Percentiles rank a stretch among this genome's conserved stretches.
Conservation (phyloP, 1,140 invertebrate genomes). For the Capitella teleta region DNA sequence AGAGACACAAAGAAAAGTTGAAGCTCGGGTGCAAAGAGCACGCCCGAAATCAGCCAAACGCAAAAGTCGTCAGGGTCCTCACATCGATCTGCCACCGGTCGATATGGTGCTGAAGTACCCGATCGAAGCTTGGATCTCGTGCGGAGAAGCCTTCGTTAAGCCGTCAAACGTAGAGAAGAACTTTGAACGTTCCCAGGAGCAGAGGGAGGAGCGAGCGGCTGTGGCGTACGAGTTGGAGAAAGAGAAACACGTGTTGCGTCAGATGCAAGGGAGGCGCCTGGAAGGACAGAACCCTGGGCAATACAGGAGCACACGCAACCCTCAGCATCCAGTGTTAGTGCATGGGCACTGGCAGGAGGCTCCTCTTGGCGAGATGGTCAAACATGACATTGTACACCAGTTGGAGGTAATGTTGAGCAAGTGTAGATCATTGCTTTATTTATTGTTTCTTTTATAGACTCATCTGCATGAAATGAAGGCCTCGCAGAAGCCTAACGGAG, state of each 20-base stretch:
- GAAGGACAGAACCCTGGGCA: constrained; percentile 32
- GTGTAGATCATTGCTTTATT: no score
- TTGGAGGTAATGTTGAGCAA: no score
- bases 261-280: constrained; percentile 37
- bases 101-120: constrained; percentile 37
- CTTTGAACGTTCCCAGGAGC: constrained; percentile 5
- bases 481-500: constrained; percentile 21
- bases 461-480: constrained; percentile 29
- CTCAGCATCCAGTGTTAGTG: constrained; percentile 31
- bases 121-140: constrained; percentile 41
- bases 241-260: constrained; percentile 38
- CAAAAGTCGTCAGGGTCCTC: no score
- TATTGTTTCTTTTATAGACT: constrained; percentile 20
- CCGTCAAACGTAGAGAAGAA: constrained; percentile 13
- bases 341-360: constrained; percentile 39
- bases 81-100: constrained; percentile 24
- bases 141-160: constrained; percentile 34
- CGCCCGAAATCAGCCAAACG: no score
- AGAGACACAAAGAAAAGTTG: no score
- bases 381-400: constrained; percentile 34
- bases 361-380: constrained; percentile 29
- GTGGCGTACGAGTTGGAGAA: constrained; percentile 36
- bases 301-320: constrained; percentile 27
- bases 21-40: no score
- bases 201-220: constrained; percentile 19